A percentile compares a stretch with the other conserved stretches of the same genome.
Conservation (phyloP, 2,797 vertebrate species). For the Rhinophrynus dorsalis region DNA sequence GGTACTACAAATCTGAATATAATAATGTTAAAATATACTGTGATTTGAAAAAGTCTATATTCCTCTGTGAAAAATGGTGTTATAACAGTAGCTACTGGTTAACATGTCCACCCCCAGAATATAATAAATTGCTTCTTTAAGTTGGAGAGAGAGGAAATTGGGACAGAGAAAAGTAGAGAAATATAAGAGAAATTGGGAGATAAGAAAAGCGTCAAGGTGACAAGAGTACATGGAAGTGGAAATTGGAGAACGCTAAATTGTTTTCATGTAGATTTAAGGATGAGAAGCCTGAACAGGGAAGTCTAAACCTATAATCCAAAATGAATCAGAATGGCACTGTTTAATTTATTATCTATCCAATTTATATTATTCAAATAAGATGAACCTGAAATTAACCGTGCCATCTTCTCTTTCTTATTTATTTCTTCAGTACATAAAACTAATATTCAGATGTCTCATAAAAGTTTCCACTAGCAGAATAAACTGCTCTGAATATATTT, state of each 20-base stretch:
- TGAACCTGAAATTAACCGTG: neutral
- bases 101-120: slow-evolving; percentile 28
- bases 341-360: slow-evolving; percentile 1
- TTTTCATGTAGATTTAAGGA: slow-evolving; percentile 39
- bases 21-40: too few relatives aligned
- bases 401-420: neutral
- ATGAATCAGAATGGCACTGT: neutral
- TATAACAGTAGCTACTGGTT: neutral
- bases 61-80: neutral
- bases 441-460: too few relatives aligned
- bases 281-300: neutral
- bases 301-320: slow-evolving; percentile 9
- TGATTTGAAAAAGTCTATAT: neutral
- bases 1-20: too few relatives aligned
- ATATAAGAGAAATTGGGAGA: slow-evolving; percentile 42
- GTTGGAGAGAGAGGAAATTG: slow-evolving; percentile 25
- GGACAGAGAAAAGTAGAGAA: slow-evolving; percentile 29
- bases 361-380: neutral
- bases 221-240: neutral
- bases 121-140: slow-evolving; percentile 39
- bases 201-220: slow-evolving; percentile 30
- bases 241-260: slow-evolving; percentile 29
- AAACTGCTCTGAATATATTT: too few relatives aligned
- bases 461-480: too few relatives aligned
- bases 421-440: too few relatives aligned